Conservation (phyloP, 2,113 vertebrate species). For the human region DNA sequence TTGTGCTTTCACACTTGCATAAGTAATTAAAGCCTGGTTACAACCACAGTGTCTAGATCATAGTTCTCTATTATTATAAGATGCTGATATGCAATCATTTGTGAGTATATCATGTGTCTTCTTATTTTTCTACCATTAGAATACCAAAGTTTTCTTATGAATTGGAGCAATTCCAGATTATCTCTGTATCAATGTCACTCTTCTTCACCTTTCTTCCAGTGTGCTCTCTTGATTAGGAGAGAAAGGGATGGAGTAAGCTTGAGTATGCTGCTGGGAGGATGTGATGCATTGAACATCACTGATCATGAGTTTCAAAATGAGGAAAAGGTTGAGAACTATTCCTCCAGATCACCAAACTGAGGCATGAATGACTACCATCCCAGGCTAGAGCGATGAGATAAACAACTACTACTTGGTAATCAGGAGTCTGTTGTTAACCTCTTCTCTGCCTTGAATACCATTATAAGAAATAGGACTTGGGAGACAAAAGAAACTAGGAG, state of each 20-base stretch:
- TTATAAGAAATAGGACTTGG: background rate
- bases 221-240: background rate
- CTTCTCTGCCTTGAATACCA: background rate
- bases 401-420: background rate
- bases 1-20: background rate
- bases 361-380: background rate
- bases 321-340: background rate
- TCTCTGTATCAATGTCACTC: background rate
- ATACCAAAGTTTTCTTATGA: background rate
- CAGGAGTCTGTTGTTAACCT: background rate
- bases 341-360: background rate
- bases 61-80: background rate
- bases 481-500: background rate
- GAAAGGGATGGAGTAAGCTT: background rate
- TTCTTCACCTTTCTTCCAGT: background rate
- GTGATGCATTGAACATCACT: background rate
- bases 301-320: background rate
- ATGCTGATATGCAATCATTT: background rate
- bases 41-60: background rate
- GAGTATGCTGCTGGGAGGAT: background rate
- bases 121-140: background rate
- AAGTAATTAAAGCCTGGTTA: background rate
- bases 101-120: background rate
- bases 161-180: background rate
- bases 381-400: background rate